phyloP scores from a whole-genome alignment of 2,113 vertebrate genomes.

The Oriolus oriolus region DNA sequence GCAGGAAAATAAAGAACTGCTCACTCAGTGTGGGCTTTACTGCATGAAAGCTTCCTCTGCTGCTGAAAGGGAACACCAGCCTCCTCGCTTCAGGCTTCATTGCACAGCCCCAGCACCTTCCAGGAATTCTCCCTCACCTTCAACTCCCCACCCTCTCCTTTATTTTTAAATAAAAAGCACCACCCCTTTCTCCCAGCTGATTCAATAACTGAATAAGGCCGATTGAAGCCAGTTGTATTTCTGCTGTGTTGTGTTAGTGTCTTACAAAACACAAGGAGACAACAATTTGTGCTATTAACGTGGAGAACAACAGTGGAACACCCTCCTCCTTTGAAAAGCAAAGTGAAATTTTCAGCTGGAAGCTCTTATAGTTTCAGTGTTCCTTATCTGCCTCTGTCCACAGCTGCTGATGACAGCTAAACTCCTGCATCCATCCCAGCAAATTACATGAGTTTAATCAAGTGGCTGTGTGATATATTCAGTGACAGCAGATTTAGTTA shows the following conservation, averaged over 20 bases:
- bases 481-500: constrained; percentile 63
- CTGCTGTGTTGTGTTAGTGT: neutral
- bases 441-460: constrained; percentile 69
- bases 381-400: constrained; percentile 46
- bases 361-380: neutral
- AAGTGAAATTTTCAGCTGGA: neutral
- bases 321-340: neutral
- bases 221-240: neutral
- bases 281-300: neutral
- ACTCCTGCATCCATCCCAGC: constrained; percentile 49
- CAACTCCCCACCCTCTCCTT: neutral
- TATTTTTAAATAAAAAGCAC: neutral
- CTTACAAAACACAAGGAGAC: neutral
- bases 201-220: neutral
- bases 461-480: constrained; percentile 48
- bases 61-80: neutral
- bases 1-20: neutral
- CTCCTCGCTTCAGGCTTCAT: neutral
- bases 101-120: neutral
- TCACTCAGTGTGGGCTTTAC: accelerated
- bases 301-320: neutral
- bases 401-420: constrained; percentile 52
- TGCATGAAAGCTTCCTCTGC: neutral
- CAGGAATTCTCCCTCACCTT: neutral
- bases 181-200: neutral